These are phyloP conservation scores for Psix sp. DNA, from an alignment of 1,140 invertebrate genomes.

Conservation along the genomic window DNA sequence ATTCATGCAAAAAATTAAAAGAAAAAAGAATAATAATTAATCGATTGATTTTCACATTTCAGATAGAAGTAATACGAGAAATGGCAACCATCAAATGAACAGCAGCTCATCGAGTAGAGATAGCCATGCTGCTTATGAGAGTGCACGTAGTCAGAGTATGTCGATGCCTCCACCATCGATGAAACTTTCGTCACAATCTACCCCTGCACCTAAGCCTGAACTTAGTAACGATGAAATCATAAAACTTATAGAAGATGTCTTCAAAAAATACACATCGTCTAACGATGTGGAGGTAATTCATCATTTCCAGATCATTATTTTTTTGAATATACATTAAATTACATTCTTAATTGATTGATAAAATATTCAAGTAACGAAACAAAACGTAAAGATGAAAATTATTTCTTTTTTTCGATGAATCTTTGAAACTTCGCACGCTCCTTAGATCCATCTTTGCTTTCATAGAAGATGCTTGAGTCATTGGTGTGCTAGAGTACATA, in stretches of 20 bases:
- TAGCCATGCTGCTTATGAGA: slow-evolving; percentile 61
- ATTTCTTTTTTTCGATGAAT: no score
- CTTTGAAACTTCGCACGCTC: slow-evolving; percentile 63
- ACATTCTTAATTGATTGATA: no score
- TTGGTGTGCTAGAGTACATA: slow-evolving; percentile 74
- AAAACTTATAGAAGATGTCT: slow-evolving; percentile 55
- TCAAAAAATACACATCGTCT: slow-evolving; percentile 64
- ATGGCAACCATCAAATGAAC: slow-evolving; percentile 78
- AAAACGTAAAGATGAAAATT: no score
- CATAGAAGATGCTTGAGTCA: slow-evolving; percentile 75
- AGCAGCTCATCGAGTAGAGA: slow-evolving; percentile 66
- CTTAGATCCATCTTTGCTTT: slow-evolving; percentile 73
- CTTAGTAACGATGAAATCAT: slow-evolving; percentile 12
- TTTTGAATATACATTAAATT: no score
- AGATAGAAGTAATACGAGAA: slow-evolving; percentile 78
- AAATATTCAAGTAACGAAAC: no score
- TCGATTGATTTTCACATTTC: slow-evolving; percentile 37
- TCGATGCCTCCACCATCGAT: slow-evolving; percentile 67
- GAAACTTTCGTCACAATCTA: slow-evolving; percentile 65
- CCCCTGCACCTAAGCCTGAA: slow-evolving; percentile 40
- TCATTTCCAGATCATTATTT: slow-evolving; percentile 1
- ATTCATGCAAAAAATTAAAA: slow-evolving; percentile 20
- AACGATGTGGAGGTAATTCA: slow-evolving; percentile 62
- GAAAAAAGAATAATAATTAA: slow-evolving; percentile 2
- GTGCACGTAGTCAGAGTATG: slow-evolving; percentile 65